A percentile compares a stretch with the other conserved stretches of the same genome.
These are phyloP conservation scores for Acanthisitta chloris DNA, from an alignment of 2,113 vertebrate genomes.

Conservation along the genomic window DNA sequence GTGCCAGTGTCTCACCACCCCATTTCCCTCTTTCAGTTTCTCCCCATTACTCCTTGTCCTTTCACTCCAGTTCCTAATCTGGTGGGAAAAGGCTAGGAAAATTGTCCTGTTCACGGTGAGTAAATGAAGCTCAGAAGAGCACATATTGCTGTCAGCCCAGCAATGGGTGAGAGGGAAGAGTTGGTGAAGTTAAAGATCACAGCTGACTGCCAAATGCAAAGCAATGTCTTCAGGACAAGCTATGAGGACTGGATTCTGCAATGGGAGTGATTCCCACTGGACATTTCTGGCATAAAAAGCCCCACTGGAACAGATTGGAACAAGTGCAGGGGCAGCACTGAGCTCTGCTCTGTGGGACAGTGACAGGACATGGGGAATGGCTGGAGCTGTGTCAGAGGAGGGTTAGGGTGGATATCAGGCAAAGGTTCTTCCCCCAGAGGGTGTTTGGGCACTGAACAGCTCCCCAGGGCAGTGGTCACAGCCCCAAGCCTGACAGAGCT, in stretches of 20 bases:
- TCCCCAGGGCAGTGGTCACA: not conserved
- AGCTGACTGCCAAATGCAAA: not conserved
- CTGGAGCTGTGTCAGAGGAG: not conserved
- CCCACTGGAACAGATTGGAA: not conserved
- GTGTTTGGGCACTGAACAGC: not conserved
- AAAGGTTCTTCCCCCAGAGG: not conserved
- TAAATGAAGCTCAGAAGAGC: not conserved
- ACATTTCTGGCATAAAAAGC: not conserved
- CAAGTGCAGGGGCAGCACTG: not conserved
- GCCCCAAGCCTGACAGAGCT: not conserved
- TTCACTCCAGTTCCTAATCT: too few relatives aligned
- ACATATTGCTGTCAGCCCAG: not conserved
- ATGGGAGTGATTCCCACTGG: not conserved
- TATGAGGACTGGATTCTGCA: not conserved
- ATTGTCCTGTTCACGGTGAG: not conserved
- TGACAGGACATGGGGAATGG: not conserved
- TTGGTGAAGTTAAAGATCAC: not conserved
- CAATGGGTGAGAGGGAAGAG: not conserved
- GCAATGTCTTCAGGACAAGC: not conserved
- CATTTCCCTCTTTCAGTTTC: too few relatives aligned
- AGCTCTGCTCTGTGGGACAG: not conserved
- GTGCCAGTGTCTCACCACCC: too few relatives aligned
- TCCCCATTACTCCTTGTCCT: too few relatives aligned
- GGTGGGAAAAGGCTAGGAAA: not conserved
- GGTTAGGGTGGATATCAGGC: fast-evolving